Percentiles rank a stretch among this genome's conserved stretches.
These are phyloP conservation scores for Eulemur macaco DNA, from an alignment of 2,113 vertebrate species.

Conservation along the genomic window DNA sequence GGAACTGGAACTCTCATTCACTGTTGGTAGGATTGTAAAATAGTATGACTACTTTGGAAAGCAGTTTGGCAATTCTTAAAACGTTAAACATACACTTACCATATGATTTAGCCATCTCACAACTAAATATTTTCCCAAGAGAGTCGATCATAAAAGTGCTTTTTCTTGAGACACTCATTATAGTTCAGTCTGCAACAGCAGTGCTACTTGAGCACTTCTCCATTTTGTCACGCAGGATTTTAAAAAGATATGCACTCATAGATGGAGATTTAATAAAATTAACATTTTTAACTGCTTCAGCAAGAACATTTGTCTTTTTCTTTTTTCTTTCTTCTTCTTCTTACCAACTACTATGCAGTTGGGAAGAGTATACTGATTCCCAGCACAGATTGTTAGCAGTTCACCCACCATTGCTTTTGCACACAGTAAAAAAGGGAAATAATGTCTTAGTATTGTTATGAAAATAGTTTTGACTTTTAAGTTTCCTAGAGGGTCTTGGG, in stretches of 20 bases:
- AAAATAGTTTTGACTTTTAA: background rate
- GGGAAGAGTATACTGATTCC: background rate
- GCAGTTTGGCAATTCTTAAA: background rate
- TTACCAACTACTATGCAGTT: too few relatives aligned
- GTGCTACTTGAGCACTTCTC: background rate
- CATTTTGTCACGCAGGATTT: background rate
- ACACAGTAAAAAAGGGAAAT: background rate
- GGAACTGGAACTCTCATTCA: background rate
- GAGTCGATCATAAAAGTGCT: background rate
- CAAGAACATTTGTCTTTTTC: background rate
- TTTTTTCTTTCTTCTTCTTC: background rate
- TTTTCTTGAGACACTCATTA: background rate
- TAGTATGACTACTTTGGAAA: background rate
- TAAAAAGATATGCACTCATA: background rate
- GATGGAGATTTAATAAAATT: background rate
- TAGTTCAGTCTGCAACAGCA: background rate
- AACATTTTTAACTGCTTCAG: background rate
- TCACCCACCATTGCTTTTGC: background rate
- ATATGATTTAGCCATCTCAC: background rate
- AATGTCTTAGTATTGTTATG: background rate
- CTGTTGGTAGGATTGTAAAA: background rate
- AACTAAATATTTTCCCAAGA: background rate
- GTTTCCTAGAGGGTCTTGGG: background rate
- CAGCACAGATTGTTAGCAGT: accelerated
- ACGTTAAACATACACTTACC: background rate